Base-by-base conservation (phyloP, 2,797 vertebrate genomes). In the Menidia menidia region DNA sequence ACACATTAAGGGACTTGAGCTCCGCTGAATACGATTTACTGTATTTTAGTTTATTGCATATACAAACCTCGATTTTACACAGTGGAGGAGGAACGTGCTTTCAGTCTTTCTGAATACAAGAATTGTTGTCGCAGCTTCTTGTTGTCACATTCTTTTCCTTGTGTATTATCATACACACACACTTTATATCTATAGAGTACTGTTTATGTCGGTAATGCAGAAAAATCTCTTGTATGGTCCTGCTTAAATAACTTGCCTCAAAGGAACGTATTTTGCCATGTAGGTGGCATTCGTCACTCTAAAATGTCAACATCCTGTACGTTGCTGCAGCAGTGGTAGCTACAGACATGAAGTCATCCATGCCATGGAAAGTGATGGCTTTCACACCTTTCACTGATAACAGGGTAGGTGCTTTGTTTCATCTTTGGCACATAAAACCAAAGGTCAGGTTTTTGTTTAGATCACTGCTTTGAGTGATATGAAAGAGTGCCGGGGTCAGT, bases 11-110 rank as follows among this genome's bases (percentile, higher is more conserved):
- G 39, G 41, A 33, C 44, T 16, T 15, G 13, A 5, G 12, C 32
- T 75, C 6, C 73, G 75, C 18, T 72, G 25, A 53, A 76, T 54
- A 25, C 53, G 57, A 4, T 57, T 56, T 48, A 32, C 35, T 78
- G 42, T 9, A 18, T 18, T 59, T 52, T 65, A 66, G 71, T 78
- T 35, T 9, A 25, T 18, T 59, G 55, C 64, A 66, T 71, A 10
- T 50, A 9, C 3, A 50, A 50, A 50, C 4, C 47, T n/a, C 14
- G 4, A 51, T 51, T 51, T 25, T 25, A 51, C n/a, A 12, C 4
- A 18, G 8, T 19, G 18, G 6, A 25, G 2, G 45, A 47, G 45
- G 16, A 47, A 47, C 18, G 6, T 47, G 16, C 4, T 4, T 47
- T 16, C 6, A 15, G 15, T 45, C 16, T n/a, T 45, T 12, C 43